Base-by-base conservation (phyloP, 37 sponge, comb jelly and placozoan species). In the Ianthella basta region DNA sequence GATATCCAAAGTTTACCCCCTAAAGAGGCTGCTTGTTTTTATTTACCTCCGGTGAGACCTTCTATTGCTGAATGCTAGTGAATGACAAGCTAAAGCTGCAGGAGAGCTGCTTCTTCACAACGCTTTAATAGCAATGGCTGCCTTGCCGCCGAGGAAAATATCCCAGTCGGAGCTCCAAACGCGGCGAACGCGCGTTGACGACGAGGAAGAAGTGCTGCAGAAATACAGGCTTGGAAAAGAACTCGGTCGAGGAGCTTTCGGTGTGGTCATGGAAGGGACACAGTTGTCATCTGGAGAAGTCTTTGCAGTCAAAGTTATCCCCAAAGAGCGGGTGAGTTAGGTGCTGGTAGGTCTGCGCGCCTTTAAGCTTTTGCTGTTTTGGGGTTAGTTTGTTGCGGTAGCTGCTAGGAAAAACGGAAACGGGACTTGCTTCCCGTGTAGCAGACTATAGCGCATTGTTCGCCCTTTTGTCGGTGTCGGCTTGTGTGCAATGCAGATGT, bases 181-280 rank as follows among this genome's bases (percentile, higher is more conserved):
- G 38, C 83, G 63, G 21, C 87, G 83, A 36, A 92, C 86, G 3
- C 66, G 95, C 34, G 83, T 95, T 24, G 88, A 92, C 19, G 90
- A 92, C 56, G 95, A 95, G 55, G 61, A 72, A 59, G 87, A 83
- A 0, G 83, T 95, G 23, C 93, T 92, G 50, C 83, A 83, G 41
- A 59, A 59, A 20, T 95, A 95, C 64, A 59, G 36, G 15, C 18
- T 88, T 55, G 95, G 88, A 35, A 85, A 95, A 10, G 81, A 87
- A 15, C 88, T 97, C 21, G 98, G 98, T 18, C 80, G 89, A 77
- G 98, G 98, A 15, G 79, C 84, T 35, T 97, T 97, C 81, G 98
- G 98, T 15, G 82, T 93, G 0, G 98, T 97, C 18, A 53, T 66
- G 24, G 87, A 95, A 73, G 96, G 87, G 6, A 89, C 89, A 13